Evolutionary conservation across 2,113 vertebrate genomes (phyloP), one percentile per base, ranked within the genome.

Genomic region (Tetrax tetrax): DNA sequence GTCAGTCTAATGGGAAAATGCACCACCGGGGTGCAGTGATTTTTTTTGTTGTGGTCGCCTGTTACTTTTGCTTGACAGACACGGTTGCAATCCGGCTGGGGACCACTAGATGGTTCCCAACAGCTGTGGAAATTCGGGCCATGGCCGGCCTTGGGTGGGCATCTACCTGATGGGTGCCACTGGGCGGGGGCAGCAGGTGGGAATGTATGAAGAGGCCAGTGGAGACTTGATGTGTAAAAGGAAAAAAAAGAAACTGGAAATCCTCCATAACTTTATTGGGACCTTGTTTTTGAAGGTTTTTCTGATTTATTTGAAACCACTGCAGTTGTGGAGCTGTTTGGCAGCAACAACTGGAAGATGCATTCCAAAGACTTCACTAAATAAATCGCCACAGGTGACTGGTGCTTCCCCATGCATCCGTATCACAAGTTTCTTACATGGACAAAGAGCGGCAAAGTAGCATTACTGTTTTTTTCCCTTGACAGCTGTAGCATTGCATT

Each of bases 371-470:
- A 29, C 33, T 47, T 5, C 9, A 9, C 29, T 76, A 33, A 77
- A 33, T 68, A 25, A 60, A 37, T 53, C 3, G 1, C 12, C 31
- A 37, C 47, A 7, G 28, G 15, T 6, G 19, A 11, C 19, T 28
- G 41, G 38, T 2, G 21, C 19, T 29, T 5, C 33, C n/a, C 28
- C 2, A 1, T 23, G 19, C 47, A 2, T 21, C 23, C 2, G 0
- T 64, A 12, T 45, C 25, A 3, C 12, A 22, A 63, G 14, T 20
- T 66, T 29, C 33, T 59, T 60, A 13, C 6, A 13, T 4, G 28
- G 69, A 71, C 33, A 65, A 69, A 53, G 21, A 22, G 13, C 10
- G 21, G 14, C 66, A 63, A 51, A 27, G 14, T 12, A 22, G 20
- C 29, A 13, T 37, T 28, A 12, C 22, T 41, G 19, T 22, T 37